Base-by-base conservation (phyloP, 2,797 vertebrate genomes). In the Nannoperca obscura region DNA sequence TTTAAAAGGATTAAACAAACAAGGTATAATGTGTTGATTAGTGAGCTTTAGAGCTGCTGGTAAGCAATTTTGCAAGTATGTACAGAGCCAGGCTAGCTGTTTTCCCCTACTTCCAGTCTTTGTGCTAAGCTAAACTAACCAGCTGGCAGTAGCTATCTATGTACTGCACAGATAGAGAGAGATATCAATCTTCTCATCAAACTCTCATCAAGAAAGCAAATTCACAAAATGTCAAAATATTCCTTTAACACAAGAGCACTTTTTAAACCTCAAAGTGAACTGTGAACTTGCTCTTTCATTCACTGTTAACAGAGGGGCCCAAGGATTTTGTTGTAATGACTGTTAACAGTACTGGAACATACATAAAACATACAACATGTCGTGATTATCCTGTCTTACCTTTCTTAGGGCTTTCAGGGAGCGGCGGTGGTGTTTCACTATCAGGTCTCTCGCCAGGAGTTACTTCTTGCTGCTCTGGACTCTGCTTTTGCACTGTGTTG, bases 371-470 rank as follows among this genome's bases (percentile, higher is more conserved):
- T 20, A 46, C 13, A 50, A 32, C 12, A n/a, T 66, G 24, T 42
- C 50, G 30, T 59, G 15, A 24, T 27, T 2, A 7, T 38, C 8
- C 1, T 69, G 12, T 57, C 80, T 81, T 84, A 94, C 93, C 92
- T 91, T 86, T 93, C 32, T 81, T 85, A 2, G 91, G 86, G 74
- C 82, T 89, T 38, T 75, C 89, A n/a, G 85, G 52, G 0, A 42
- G 76, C 0, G 4, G 8, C 1, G 76, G 17, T 11, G 65, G 69
- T 0, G 64, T 82, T 66, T 91, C 86, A 34, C 38, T 68, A 12
- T 59, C 60, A 55, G 70, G 40, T 68, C 72, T 92, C 42, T 86
- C 74, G 2, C 73, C 86, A 46, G 63, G 32, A 49, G 20, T 70
- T 3, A 49, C 30, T 42, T 92, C 89, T 24, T 82, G 77, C 27